These are phyloP conservation scores for Lacanobia wlatinum DNA, from an alignment of 2,888 invertebrate species.

Conservation along the genomic window DNA sequence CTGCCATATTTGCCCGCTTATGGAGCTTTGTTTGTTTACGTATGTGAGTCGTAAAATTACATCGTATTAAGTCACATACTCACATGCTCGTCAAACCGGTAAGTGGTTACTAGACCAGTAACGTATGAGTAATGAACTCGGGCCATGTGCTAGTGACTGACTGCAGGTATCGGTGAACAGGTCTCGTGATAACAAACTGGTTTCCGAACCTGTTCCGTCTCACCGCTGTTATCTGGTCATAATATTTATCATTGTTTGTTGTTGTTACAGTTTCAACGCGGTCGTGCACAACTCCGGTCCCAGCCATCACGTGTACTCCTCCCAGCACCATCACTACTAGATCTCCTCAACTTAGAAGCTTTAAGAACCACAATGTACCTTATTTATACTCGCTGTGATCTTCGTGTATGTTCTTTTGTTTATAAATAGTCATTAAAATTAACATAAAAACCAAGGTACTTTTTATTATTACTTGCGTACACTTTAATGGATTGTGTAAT, in stretches of 20 bases:
- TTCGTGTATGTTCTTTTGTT: constrained; percentile 73
- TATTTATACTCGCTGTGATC: constrained; percentile 83
- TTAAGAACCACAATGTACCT: constrained; percentile 73
- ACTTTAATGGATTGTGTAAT: constrained; percentile 10
- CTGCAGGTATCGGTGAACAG: constrained; percentile 72
- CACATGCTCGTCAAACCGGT: constrained; percentile 86
- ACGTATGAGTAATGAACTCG: constrained; percentile 84
- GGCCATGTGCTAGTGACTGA: constrained; percentile 72
- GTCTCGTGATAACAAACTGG: constrained; percentile 70
- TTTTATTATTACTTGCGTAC: constrained; percentile 11
- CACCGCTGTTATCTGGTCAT: constrained; percentile 49
- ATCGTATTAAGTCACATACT: constrained; percentile 80
- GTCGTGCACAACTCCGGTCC: constrained; percentile 88
- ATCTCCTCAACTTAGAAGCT: constrained; percentile 61
- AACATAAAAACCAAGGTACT: constrained; percentile 44
- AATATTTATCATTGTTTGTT: constrained; percentile 62
- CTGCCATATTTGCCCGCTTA: constrained; percentile 71
- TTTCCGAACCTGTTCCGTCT: constrained; percentile 61
- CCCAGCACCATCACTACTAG: constrained; percentile 84
- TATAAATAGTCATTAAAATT: constrained; percentile 73
- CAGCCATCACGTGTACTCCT: constrained; percentile 85
- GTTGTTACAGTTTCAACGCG: constrained; percentile 87
- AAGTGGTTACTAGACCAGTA: constrained; percentile 67
- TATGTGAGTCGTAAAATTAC: constrained; percentile 71
- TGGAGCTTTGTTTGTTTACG: constrained; percentile 72